These are phyloP conservation scores for Grallaria varia DNA, from an alignment of 2,113 vertebrate species.

Conservation along the genomic window DNA sequence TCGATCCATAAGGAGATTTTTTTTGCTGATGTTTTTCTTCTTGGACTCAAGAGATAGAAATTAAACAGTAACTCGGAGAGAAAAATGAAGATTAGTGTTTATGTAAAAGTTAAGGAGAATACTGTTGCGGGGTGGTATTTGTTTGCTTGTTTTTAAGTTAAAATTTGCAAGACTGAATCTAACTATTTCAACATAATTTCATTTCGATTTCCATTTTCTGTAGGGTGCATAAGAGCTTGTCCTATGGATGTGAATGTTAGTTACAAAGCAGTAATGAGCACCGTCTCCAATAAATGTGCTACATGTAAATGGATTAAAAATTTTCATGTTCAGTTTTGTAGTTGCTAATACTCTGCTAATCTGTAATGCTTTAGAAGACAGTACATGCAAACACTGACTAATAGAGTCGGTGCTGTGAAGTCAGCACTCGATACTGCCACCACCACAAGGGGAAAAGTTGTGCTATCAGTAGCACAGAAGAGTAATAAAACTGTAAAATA, in stretches of 20 bases:
- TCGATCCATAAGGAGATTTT: background rate
- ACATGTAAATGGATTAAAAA: constrained; percentile 28
- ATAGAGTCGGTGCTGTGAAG: background rate
- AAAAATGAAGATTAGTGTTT: background rate
- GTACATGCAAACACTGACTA: background rate
- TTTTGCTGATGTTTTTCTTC: background rate
- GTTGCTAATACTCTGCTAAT: background rate
- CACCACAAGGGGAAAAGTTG: background rate
- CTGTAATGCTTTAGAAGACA: constrained; percentile 8
- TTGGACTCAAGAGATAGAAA: background rate
- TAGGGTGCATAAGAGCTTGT: background rate
- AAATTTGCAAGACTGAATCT: background rate
- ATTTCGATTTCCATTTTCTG: constrained; percentile 1
- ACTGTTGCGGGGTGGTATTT: background rate
- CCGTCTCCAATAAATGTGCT: constrained; percentile 18
- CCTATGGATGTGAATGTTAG: background rate
- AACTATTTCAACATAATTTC: background rate
- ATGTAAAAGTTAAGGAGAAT: background rate
- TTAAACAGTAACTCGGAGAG: constrained; percentile 20
- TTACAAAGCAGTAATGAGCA: constrained; percentile 33
- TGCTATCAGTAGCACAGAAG: background rate
- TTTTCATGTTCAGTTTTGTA: background rate
- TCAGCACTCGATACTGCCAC: background rate
- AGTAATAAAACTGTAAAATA: background rate
- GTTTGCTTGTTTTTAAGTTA: background rate